These are phyloP conservation scores for Microhierax caerulescens DNA, from an alignment of 2,797 vertebrate genomes.

Conservation along the genomic window DNA sequence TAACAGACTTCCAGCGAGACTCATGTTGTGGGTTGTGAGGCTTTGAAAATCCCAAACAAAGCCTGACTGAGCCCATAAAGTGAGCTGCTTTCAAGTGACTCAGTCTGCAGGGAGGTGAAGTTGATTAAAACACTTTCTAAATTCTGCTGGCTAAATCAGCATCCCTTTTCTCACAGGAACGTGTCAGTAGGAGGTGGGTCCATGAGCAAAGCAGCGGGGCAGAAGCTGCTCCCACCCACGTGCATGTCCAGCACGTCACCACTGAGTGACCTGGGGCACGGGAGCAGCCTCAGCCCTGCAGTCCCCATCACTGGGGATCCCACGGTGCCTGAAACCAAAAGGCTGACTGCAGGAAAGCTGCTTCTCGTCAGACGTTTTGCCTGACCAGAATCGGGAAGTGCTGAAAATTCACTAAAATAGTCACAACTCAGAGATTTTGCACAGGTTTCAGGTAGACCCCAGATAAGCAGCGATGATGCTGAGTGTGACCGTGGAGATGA, in stretches of 20 bases:
- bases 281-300: rapidly evolving
- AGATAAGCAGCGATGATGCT: background rate
- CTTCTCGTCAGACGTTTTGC: background rate
- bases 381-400: background rate
- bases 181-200: background rate
- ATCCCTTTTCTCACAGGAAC: background rate
- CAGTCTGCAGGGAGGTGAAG: background rate
- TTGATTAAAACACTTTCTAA: background rate
- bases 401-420: background rate
- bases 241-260: rapidly evolving
- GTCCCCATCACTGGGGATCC: background rate
- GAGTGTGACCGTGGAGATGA: background rate
- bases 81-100: background rate
- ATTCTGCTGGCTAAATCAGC: background rate
- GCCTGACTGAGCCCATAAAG: background rate
- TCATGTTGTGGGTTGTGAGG: background rate
- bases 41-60: background rate
- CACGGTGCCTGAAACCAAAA: rapidly evolving
- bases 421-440: background rate
- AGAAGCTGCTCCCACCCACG: background rate
- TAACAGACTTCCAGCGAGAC: rapidly evolving
- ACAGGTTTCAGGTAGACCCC: background rate
- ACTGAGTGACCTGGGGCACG: rapidly evolving
- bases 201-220: background rate
- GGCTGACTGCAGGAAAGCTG: background rate